These are phyloP conservation scores for Amphiprion clarkii DNA, from an alignment of 2,797 vertebrate species.

Conservation along the genomic window DNA sequence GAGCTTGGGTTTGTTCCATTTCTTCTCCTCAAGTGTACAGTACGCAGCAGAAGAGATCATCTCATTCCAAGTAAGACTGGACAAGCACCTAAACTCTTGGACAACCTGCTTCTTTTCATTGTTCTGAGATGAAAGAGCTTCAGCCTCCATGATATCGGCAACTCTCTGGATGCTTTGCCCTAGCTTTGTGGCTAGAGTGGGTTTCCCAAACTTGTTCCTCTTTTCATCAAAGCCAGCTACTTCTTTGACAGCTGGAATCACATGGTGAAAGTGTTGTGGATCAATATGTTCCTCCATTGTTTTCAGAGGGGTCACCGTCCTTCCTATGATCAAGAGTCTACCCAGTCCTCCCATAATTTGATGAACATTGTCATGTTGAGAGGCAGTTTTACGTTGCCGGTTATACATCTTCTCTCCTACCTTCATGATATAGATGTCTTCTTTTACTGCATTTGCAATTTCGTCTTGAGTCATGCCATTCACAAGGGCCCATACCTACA, in stretches of 20 bases:
- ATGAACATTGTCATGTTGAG: slow-evolving; percentile 4
- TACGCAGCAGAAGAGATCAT: no score
- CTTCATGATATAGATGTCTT: slow-evolving; percentile 12
- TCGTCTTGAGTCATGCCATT: slow-evolving; percentile 1
- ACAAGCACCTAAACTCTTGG: no score
- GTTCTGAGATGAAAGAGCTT: background rate
- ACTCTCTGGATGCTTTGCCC: slow-evolving; percentile 3
- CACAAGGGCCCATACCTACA: no score
- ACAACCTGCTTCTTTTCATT: no score
- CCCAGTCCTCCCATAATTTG: background rate
- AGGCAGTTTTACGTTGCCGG: background rate
- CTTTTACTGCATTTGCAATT: slow-evolving; percentile 12
- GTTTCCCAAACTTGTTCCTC: slow-evolving; percentile 4
- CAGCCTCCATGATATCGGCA: background rate
- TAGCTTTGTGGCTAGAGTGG: slow-evolving; percentile 6
- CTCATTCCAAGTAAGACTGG: no score
- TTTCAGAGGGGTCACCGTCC: no score
- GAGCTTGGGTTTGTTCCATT: no score
- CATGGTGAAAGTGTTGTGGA: no score
- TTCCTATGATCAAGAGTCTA: no score
- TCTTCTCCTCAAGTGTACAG: no score
- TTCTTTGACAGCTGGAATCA: background rate
- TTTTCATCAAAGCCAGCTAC: slow-evolving; percentile 11
- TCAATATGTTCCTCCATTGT: no score
- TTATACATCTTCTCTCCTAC: background rate